Conservation (phyloP, 2,113 vertebrate species). For the Sinocyclocheilus anophthalmus region DNA sequence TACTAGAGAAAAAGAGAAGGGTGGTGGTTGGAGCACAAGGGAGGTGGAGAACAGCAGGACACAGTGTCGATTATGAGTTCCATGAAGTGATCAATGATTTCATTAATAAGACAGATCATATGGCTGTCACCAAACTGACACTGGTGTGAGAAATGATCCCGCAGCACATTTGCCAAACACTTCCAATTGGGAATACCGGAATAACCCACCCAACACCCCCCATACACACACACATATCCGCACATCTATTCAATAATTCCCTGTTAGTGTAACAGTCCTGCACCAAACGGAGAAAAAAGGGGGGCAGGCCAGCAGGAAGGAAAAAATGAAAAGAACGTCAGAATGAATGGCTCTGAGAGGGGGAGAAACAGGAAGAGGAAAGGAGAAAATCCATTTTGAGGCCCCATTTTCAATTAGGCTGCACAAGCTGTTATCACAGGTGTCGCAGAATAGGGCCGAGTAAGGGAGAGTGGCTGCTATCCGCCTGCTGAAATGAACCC, state of each 20-base stretch:
- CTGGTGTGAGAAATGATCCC: conserved; percentile 92
- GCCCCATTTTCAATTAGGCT: conserved; percentile 99
- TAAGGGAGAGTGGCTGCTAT: conserved; percentile 99
- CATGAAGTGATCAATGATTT: conserved; percentile 99
- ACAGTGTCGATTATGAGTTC: conserved; percentile 86
- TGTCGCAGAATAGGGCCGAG: conserved; percentile 97
- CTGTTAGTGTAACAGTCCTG: conserved; percentile 72
- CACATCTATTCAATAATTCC: conserved; percentile 85
- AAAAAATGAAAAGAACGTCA: conserved; percentile 27
- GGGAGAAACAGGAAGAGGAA: conserved; percentile 79
- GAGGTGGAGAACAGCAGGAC: conserved; percentile 62
- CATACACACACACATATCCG: conserved; percentile 27
- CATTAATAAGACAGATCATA: conserved; percentile 99
- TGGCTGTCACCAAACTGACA: conserved; percentile 93
- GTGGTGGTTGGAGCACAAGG: conserved; percentile 61
- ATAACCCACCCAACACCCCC: background rate
- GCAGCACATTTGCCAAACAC: conserved; percentile 85
- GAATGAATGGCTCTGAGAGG: conserved; percentile 23
- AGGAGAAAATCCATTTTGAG: conserved; percentile 99
- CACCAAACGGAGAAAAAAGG: conserved; percentile 18
- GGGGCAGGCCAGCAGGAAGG: background rate
- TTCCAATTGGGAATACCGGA: conserved; percentile 74
- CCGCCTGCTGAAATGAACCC: conserved; percentile 99
- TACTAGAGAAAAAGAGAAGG: conserved; percentile 30
- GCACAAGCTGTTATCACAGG: conserved; percentile 99